phyloP scores from a whole-genome alignment of 1,140 invertebrate genomes.

The Drosophila carrolli region DNA sequence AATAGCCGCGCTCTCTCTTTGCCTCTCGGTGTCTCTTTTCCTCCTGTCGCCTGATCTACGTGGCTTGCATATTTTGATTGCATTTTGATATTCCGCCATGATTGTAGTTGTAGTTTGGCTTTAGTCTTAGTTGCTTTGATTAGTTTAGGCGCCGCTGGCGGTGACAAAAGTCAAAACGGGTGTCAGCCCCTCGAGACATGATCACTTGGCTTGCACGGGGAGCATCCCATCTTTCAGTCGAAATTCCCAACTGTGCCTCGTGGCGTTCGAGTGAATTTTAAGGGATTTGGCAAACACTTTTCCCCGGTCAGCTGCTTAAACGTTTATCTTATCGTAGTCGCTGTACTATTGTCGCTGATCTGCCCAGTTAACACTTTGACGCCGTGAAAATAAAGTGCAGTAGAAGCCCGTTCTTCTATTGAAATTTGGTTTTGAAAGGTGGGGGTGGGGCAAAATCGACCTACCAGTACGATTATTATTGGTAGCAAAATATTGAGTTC shows the following conservation, averaged over 20 bases:
- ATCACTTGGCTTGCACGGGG: conserved; percentile 16
- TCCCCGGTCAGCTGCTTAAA: conserved; percentile 24
- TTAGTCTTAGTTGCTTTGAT: conserved; percentile 32
- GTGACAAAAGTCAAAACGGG: conserved; percentile 48
- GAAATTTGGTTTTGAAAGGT: neutral
- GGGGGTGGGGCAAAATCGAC: neutral
- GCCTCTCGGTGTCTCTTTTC: neutral
- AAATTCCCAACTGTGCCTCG: conserved; percentile 23
- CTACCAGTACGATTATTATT: too few species aligned
- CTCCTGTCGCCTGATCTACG: conserved; percentile 11
- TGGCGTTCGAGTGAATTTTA: conserved; percentile 13
- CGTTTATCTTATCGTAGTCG: conserved; percentile 27
- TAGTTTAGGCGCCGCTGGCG: conserved; percentile 41
- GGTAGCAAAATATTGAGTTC: too few species aligned
- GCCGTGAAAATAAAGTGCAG: neutral
- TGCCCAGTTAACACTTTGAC: conserved; percentile 1
- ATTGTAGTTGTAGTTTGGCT: conserved; percentile 3
- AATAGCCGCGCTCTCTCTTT: conserved; percentile 5
- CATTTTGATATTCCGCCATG: conserved; percentile 34
- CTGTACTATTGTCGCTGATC: conserved; percentile 1
- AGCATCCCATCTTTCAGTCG: conserved; percentile 4
- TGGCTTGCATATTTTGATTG: conserved; percentile 40
- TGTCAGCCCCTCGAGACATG: conserved; percentile 44
- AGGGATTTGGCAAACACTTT: conserved; percentile 33
- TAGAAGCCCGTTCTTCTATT: too few species aligned